Evolutionary conservation across 92 coral and sea anemone genomes (phyloP), one percentile per base, ranked within the genome.

Genomic region (Pocillopora meandrina): DNA sequence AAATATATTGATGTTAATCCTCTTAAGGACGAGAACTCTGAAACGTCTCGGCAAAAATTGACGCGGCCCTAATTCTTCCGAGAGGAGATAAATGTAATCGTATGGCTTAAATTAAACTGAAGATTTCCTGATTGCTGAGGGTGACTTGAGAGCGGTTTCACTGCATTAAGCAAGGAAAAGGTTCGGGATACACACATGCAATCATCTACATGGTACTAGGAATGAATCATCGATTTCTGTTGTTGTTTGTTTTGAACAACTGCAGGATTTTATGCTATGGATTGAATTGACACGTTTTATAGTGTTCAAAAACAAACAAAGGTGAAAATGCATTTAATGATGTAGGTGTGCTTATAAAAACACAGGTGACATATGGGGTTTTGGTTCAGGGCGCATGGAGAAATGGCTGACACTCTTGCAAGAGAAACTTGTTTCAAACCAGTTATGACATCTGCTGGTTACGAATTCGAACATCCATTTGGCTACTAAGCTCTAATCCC

Each of bases 11-110:
- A n/a, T 12, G 18, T n/a, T 81, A 71, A 81, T 81, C 77, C 78
- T 81, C 85, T 81, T 72, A 57, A 42, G 23, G 20, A 78, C 82
- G 15, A 42, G 71, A 78, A 78, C 49, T 78, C 26, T 6, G 0
- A 74, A 74, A 19, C 74, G 16, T 52, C 60, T 52, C 16, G 21
- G 21, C 33, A 56, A 35, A 52, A 57, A 14, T 23, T 69, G 55
- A 15, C 47, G 5, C 52, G 52, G 52, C 74, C 36, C 31, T 79
- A 69, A 81, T 70, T 70, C 67, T 59, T 81, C 78, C 77, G 77
- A 52, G 83, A 66, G 26, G 26, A n/a, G 49, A 20, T 52, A 52
- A 21, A 9, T 17, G 21, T n/a, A 58, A 57, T n/a, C 36, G 56
- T 8, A 9, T 19, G 20, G 47, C 31, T 35, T 47, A 74, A 26